A percentile compares a stretch with the other conserved stretches of the same genome.
Conservation (phyloP, 2,888 invertebrate genomes). For the Bembecia ichneumoniformis region DNA sequence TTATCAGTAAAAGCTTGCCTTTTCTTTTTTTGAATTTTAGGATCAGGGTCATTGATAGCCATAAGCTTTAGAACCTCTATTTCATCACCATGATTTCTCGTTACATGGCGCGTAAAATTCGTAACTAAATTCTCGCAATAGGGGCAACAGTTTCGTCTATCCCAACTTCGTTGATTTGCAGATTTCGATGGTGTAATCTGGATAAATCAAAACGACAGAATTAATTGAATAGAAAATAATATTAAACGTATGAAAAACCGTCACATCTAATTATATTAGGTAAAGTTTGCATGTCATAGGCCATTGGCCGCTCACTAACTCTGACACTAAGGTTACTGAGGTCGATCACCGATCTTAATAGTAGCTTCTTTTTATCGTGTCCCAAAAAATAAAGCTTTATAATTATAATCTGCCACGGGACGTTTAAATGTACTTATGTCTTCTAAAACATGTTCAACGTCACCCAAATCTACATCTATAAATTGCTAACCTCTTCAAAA, state of each 20-base stretch:
- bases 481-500: neutral
- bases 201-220: neutral
- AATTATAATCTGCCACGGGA: neutral
- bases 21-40: neutral
- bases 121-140: neutral
- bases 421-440: neutral
- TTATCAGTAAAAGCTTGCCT: neutral
- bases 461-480: neutral
- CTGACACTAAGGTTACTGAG: neutral
- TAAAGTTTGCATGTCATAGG: neutral
- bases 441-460: neutral
- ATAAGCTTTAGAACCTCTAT: neutral
- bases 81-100: neutral
- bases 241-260: neutral
- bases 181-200: neutral
- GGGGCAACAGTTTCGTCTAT: neutral
- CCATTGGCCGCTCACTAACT: neutral
- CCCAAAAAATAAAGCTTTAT: neutral
- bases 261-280: neutral
- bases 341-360: neutral
- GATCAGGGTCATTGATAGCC: neutral
- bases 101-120: neutral
- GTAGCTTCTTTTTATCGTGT: neutral
- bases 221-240: neutral
- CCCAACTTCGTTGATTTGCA: neutral